Evolutionary conservation across 2,888 invertebrate genomes (phyloP), one percentile per base, ranked within the genome.

Genomic region (Beris morrisii): DNA sequence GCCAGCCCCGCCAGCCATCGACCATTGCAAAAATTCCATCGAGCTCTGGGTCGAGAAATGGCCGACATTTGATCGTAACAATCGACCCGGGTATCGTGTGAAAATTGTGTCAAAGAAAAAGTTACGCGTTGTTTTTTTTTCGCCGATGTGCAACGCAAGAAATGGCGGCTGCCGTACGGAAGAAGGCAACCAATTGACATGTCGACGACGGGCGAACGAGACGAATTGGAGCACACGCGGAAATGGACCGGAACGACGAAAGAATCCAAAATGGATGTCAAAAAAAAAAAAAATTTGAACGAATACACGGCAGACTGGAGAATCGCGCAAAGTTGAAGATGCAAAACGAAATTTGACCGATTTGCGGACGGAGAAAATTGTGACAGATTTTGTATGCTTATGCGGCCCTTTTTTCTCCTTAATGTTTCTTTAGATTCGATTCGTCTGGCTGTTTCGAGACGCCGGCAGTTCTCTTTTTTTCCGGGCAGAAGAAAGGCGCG

Each of bases 201-300:
- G 13, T 48, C 15, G 13, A 48, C 15, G 46, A 4, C n/a, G 4
- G 15, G n/a, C 44, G 15, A 4, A 48, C 15, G 4, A 9, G 44
- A 44, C 44, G n/a, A 65, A 65, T 56, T 43, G 57, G 65, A 58
- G 46, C 38, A 38, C 38, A 22, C 38, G 50, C 45, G 38, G 64
- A 50, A 55, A 44, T 58, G 65, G 46, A 65, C 56, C 56, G 68
- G 65, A 63, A 68, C 65, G 68, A 64, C 54, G 64, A 54, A 30
- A 58, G n/a, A 55, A 64, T 68, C 66, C 68, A 68, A 68, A 68
- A 68, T 68, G 68, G 68, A 68, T 68, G 68, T 66, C 68, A 68
- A 64, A 65, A 55, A 32, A n/a, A 5, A 38, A 28, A 56, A 30
- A 59, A 59, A 5, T 59, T 52, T 13, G 13, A 56, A 4, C 32